Evolutionary conservation across 2,797 vertebrate species (phyloP).

Genomic region (Ptychadena robeensis): DNA sequence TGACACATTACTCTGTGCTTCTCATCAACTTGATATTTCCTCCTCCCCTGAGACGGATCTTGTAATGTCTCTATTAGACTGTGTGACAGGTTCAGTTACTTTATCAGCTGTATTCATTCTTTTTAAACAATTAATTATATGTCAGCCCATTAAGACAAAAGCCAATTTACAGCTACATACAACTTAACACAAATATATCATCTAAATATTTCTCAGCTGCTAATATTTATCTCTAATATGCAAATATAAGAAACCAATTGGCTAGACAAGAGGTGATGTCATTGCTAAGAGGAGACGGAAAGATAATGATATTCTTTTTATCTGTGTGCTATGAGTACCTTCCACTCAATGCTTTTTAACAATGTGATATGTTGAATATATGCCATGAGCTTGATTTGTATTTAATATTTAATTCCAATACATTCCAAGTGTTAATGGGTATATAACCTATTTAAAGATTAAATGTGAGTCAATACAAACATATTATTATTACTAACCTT

Average conservation of each 20-base stretch:
- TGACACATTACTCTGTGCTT: background rate
- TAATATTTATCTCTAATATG: background rate
- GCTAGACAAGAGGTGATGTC: background rate
- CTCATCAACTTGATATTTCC: slow-evolving; percentile 13
- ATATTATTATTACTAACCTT: no score
- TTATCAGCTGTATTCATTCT: slow-evolving; percentile 1
- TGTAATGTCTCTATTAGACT: slow-evolving; percentile 16
- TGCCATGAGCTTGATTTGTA: background rate
- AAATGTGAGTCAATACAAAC: no score
- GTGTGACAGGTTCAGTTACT: slow-evolving; percentile 15
- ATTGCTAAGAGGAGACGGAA: background rate
- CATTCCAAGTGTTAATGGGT: no score
- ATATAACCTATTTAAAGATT: no score
- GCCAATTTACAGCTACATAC: slow-evolving; percentile 5
- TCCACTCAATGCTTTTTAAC: no score
- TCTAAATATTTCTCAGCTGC: slow-evolving; percentile 3
- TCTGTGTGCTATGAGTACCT: background rate
- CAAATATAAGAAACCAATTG: background rate
- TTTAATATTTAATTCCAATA: background rate
- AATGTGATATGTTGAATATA: background rate
- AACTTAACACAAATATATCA: background rate
- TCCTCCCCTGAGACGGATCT: slow-evolving; percentile 7
- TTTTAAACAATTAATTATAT: slow-evolving; percentile 10
- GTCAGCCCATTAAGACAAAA: background rate
- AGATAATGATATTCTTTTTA: background rate